Evolutionary conservation across 2,888 invertebrate species (phyloP).

Genomic region (Yponomeuta evonymella): DNA sequence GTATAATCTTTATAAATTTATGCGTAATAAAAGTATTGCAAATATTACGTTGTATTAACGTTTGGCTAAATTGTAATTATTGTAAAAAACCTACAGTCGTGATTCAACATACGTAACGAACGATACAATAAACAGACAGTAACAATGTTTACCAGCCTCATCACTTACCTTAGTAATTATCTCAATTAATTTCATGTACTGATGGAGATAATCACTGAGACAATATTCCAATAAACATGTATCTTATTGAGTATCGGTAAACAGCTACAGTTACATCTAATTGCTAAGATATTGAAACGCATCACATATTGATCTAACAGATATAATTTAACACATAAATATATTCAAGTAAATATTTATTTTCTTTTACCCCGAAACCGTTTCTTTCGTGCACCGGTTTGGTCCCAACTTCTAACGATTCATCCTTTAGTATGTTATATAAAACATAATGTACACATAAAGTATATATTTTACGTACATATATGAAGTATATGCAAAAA

Average conservation of each 20-base stretch:
- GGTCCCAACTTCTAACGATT: conserved; percentile 47
- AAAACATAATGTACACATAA: conserved; percentile 30
- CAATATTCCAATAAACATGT: neutral
- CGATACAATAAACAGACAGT: conserved; percentile 10
- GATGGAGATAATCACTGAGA: neutral
- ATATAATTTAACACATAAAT: conserved; percentile 32
- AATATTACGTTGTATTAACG: neutral
- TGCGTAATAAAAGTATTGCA: neutral
- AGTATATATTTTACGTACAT: conserved; percentile 39
- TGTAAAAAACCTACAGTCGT: conserved; percentile 6
- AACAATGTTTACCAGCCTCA: neutral
- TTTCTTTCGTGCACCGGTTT: conserved; percentile 66
- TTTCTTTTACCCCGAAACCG: conserved; percentile 47
- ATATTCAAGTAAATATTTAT: conserved; percentile 36
- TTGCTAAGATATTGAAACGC: conserved; percentile 11
- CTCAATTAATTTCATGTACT: neutral
- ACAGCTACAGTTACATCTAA: neutral
- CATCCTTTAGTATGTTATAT: conserved; percentile 26
- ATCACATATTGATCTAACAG: conserved; percentile 15
- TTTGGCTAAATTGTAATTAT: neutral
- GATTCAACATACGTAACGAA: conserved; percentile 17
- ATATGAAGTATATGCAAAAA: conserved; percentile 60
- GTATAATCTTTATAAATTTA: neutral
- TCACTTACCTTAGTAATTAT: neutral
- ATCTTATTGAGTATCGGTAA: conserved; percentile 16